Base-by-base conservation (phyloP, 53 echinoderm and acorn worm species). In the Echinarachnius parma region DNA sequence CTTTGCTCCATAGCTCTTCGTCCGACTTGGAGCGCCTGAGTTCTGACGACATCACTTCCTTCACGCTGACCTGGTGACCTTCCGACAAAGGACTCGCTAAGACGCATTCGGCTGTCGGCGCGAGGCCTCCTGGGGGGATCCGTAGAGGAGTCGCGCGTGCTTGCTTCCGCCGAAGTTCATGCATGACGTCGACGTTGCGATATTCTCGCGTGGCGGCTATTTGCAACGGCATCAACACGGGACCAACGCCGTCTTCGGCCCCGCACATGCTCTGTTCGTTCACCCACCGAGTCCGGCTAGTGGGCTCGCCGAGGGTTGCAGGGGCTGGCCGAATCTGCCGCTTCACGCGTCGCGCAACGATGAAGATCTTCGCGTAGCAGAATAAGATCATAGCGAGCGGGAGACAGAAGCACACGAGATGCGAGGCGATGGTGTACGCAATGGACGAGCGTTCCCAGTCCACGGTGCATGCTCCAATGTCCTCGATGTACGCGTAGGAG, bases 381-480 rank as follows among this genome's bases (percentile, higher is more conserved):
- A 58, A 59, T 8, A 64, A n/a, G 36, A 66, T 64, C 22, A 83
- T 46, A 18, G 49, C 66, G 35, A 65, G 66, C 2, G 77, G 77
- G 8, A 67, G 32, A 47, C 77, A 58, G 56, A 77, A 77, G 29
- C 76, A 45, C 48, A 77, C 20, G 1, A 34, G 4, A 23, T 69
- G 37, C 3, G 34, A 13, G 1, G 70, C 35, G 2, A 69, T 34
- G 53, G 70, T 53, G 24, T 69, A 62, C 3, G 34, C 78, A 53
- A 34, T 36, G 3, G 34, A 50, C 10, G 63, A 48, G 15, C 16
- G 9, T 16, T 66, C 48, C 77, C 82, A 75, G 25, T 57, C 19
- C 2, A 56, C 65, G 1, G 66, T 83, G 21, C 83, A 83, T 2
- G 83, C 76, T 9, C 77, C 77, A n/a, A 76, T 77, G 33, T 66